Evolutionary conservation across 2,797 vertebrate species (phyloP).

Genomic region (Eospalax fontanierii): DNA sequence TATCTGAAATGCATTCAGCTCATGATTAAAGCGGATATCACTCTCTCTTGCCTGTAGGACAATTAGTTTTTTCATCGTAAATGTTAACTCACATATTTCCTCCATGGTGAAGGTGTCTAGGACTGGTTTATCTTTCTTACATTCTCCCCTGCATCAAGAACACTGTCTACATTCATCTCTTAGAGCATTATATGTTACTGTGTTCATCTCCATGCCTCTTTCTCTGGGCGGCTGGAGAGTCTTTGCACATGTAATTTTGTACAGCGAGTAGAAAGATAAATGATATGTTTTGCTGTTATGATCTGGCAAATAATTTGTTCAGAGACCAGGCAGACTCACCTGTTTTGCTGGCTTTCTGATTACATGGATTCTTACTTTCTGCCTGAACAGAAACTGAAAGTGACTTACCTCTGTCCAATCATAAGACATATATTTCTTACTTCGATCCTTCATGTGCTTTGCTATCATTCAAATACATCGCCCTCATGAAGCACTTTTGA

Average conservation of each 20-base stretch:
- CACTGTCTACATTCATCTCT: not conserved
- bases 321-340: not conserved
- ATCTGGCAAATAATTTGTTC: not conserved
- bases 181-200: not conserved
- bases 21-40: not conserved
- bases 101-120: not conserved
- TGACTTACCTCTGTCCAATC: not conserved
- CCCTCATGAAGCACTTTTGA: not conserved
- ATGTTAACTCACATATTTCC: not conserved
- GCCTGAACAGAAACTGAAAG: not conserved
- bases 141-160: not conserved
- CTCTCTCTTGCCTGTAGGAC: not conserved
- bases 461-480: not conserved
- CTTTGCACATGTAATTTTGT: not conserved
- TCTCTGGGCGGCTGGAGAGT: not conserved
- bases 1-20: not conserved
- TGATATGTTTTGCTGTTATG: not conserved
- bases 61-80: not conserved
- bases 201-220: not conserved
- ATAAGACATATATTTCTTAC: not conserved
- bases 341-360: slow-evolving; percentile 9
- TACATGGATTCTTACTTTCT: slow-evolving; percentile 21
- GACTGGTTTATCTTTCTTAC: not conserved
- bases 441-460: not conserved
- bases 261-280: not conserved